Evolutionary conservation across 2,113 vertebrate genomes (phyloP), one percentile per base, ranked within the genome.

Genomic region (Mystacornis crossleyi): DNA sequence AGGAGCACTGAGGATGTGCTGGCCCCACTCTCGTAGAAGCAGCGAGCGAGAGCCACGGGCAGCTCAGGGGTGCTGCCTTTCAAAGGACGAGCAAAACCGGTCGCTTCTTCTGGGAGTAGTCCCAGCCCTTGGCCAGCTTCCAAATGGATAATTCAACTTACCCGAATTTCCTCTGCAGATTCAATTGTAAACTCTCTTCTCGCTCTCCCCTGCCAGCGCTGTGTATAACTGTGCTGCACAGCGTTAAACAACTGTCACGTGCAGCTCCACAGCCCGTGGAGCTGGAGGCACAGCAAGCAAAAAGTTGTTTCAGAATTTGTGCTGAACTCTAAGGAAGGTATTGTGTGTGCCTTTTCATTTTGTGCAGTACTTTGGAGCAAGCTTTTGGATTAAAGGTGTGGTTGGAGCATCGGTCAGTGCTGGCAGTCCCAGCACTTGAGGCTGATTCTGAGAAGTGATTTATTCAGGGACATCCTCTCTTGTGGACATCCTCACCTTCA

Each of bases 61-160:
- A 38, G 57, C 89, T 24, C 29, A 1, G 55, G 81, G 73, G 42
- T 38, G 64, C 87, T 93, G 62, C 69, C 48, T 89, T 85, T 77
- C 66, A 72, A 86, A 85, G 65, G 85, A 86, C 0, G 2, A 88
- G 64, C 78, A 70, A 58, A 93, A 67, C 26, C 1, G 12, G 38
- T 88, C 8, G 0, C 89, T 91, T 50, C 81, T 72, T 69, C 64
- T 78, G 73, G 54, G 88, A 89, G 82, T 58, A 54, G 85, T 84
- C 88, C 77, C 89, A 86, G 91, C 85, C 70, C 61, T 91, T 94
- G 92, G 95, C 85, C 48, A 14, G 57, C 50, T 91, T 89, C 88
- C 93, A 96, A 26, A 81, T 48, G 95, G 90, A 77, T 96, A 96
- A 95, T 91, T 93, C 90, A 85, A 77, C 89, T 95, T 96, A 66